phyloP scores from a whole-genome alignment of 2,113 vertebrate species.

The Reinhardtius hippoglossoides region DNA sequence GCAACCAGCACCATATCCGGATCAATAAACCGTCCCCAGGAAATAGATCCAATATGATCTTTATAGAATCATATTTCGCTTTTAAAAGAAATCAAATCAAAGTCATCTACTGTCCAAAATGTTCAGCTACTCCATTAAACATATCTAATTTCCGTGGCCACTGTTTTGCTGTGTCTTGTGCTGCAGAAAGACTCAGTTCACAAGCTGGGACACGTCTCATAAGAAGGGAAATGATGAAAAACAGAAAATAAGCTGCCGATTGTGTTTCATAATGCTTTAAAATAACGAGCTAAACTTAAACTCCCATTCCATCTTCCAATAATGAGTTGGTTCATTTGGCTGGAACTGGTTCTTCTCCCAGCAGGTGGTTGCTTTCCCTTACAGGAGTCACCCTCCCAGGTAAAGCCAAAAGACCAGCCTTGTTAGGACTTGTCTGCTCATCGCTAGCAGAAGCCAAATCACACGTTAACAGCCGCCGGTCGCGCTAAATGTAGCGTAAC shows the following conservation, averaged over 20 bases:
- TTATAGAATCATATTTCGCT: neutral
- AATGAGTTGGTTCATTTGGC: conserved; percentile 8
- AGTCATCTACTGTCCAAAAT: too few relatives aligned
- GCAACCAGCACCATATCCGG: neutral
- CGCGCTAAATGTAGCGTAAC: conserved; percentile 69
- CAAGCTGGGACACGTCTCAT: too few relatives aligned
- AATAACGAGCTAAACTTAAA: conserved; percentile 8
- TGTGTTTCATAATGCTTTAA: neutral
- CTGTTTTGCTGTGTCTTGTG: too few relatives aligned
- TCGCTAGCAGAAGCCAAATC: conserved; percentile 41
- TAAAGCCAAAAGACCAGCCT: conserved; percentile 50
- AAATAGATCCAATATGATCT: neutral
- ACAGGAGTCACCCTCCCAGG: conserved; percentile 37
- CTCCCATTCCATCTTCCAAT: neutral
- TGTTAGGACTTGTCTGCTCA: conserved; percentile 49
- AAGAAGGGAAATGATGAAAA: neutral
- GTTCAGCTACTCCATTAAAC: too few relatives aligned
- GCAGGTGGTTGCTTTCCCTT: conserved; percentile 56
- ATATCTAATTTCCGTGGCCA: too few relatives aligned
- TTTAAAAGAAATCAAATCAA: too few relatives aligned
- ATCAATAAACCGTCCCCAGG: neutral
- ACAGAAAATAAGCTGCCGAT: neutral
- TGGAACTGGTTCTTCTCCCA: conserved; percentile 5
- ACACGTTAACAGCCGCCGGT: conserved; percentile 50
- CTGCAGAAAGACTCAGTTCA: neutral